phyloP scores from a whole-genome alignment of 2,888 invertebrate species.

The Neoaliturus tenellus region DNA sequence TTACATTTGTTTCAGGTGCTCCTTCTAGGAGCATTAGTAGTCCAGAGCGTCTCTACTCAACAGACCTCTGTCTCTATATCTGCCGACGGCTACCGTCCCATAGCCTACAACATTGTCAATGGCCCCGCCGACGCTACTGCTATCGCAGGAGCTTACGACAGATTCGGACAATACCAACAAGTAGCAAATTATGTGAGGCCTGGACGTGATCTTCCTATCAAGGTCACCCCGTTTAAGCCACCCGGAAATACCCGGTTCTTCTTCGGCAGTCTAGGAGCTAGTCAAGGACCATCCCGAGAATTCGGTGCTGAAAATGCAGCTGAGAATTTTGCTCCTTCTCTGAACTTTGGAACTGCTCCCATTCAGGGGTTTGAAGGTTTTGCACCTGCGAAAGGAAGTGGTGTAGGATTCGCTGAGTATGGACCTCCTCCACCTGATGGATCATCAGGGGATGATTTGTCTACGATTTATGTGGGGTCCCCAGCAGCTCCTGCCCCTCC shows the following conservation, averaged over 20 bases:
- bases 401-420: neutral
- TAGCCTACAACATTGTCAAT: conserved; percentile 8
- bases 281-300: neutral
- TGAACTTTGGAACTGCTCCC: too few relatives aligned
- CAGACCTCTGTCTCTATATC: conserved; percentile 13
- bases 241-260: neutral
- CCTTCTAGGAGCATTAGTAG: neutral
- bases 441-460: conserved; percentile 19
- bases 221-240: neutral
- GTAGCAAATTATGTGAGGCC: neutral
- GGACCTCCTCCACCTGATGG: neutral
- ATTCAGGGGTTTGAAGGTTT: neutral
- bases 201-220: neutral
- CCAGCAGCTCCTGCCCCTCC: neutral
- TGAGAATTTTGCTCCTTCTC: too few relatives aligned
- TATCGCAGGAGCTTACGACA: conserved; percentile 2
- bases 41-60: neutral
- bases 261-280: neutral
- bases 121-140: neutral
- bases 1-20: neutral
- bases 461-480: neutral
- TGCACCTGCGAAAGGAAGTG: neutral
- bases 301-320: neutral
- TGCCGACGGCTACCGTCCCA: neutral
- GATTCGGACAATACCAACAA: neutral